Conservation (phyloP, 2,797 vertebrate species). For the Acanthurus leucopareius region DNA sequence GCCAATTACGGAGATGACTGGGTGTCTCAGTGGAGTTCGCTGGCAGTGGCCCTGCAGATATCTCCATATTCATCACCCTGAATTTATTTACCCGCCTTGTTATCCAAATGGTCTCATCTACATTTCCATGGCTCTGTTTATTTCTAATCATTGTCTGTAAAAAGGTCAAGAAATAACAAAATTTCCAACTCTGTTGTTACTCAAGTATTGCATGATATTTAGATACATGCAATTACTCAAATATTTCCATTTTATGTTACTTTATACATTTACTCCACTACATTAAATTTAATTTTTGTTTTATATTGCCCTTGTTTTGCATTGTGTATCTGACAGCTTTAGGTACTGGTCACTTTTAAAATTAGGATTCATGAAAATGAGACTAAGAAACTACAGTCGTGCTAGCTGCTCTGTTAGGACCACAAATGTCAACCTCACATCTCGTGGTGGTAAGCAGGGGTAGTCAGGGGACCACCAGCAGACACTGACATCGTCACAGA, state of each 20-base stretch:
- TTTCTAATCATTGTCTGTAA: constrained; percentile 18
- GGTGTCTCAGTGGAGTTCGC: constrained; percentile 48
- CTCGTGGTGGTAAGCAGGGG: too few species aligned
- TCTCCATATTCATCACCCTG: constrained; percentile 66
- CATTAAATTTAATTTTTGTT: neutral
- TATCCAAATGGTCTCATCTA: constrained; percentile 41
- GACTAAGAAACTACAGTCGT: neutral
- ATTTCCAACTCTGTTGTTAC: neutral
- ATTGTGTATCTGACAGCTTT: neutral
- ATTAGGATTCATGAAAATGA: neutral
- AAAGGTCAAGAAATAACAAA: constrained; percentile 22
- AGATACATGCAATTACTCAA: neutral
- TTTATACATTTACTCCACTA: neutral
- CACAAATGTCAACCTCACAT: too few species aligned
- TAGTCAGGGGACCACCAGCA: too few species aligned
- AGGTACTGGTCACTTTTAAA: neutral
- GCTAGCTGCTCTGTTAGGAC: too few species aligned
- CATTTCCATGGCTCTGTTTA: constrained; percentile 29
- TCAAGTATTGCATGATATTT: neutral
- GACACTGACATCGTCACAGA: too few species aligned
- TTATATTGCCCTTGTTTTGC: too few species aligned
- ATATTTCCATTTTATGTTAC: neutral
- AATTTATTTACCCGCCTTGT: constrained; percentile 48
- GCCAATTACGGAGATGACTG: constrained; percentile 54
- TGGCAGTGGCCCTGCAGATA: constrained; percentile 19